Evolutionary conservation across 2,888 invertebrate species (phyloP).

Genomic region (Operophtera brumata): DNA sequence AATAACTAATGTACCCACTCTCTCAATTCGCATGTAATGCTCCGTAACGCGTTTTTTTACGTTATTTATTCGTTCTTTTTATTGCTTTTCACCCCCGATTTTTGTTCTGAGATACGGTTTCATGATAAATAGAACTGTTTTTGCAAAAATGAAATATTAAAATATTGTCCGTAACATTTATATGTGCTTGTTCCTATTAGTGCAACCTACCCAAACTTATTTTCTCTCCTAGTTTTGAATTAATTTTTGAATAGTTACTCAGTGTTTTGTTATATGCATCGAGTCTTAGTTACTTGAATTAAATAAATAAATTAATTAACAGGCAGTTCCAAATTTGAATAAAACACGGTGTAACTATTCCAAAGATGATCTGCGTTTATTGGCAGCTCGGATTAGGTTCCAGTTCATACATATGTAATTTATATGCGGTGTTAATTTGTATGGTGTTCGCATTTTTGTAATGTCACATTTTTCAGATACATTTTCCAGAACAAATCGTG

Average conservation of each 20-base stretch:
- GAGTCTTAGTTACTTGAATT: no score
- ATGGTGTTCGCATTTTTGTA: no score
- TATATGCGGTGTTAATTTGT: no score
- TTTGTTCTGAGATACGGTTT: constrained; percentile 42
- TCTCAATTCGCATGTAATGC: constrained; percentile 78
- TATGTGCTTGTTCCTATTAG: background rate
- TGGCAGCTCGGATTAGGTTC: no score
- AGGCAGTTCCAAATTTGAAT: no score
- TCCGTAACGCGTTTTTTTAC: constrained; percentile 67
- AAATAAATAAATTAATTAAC: no score
- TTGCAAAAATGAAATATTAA: constrained; percentile 15
- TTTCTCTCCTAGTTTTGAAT: background rate
- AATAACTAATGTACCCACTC: constrained; percentile 81
- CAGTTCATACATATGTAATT: no score
- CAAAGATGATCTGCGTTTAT: no score
- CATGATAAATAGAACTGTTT: constrained; percentile 37
- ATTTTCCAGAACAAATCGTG: background rate
- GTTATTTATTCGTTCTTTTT: constrained; percentile 70
- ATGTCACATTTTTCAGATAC: background rate
- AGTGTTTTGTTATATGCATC: no score
- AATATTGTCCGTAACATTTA: background rate
- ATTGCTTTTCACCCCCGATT: constrained; percentile 56
- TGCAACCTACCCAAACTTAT: background rate
- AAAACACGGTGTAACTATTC: no score
- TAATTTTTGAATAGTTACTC: no score